These are phyloP conservation scores for Drosophila percnosoma DNA, from an alignment of 2,888 invertebrate species.

Conservation along the genomic window DNA sequence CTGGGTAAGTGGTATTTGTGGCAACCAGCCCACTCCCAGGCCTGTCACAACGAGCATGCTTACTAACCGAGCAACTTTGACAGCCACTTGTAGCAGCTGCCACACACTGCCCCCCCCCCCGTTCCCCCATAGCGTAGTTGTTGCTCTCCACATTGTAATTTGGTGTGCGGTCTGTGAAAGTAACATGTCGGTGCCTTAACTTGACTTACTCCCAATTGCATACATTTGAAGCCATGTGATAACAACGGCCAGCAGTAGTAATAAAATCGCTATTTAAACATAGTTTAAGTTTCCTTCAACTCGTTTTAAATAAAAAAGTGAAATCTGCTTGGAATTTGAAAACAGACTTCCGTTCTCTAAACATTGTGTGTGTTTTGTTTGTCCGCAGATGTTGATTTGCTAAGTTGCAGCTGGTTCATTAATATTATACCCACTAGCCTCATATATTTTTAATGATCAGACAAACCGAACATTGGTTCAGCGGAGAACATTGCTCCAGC, in stretches of 20 bases:
- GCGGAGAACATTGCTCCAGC: constrained; percentile 5
- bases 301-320: too few relatives aligned
- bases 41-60: constrained; percentile 10
- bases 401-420: constrained; percentile 17
- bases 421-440: constrained; percentile 17
- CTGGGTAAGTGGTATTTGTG: constrained; percentile 52
- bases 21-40: constrained; percentile 25
- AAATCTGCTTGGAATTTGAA: not conserved
- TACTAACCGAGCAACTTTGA: constrained; percentile 19
- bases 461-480: not conserved
- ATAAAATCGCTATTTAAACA: not conserved
- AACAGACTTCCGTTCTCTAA: not conserved
- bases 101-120: not conserved
- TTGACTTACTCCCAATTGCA: not conserved
- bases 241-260: not conserved
- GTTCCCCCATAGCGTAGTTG: constrained; percentile 27
- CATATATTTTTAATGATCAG: constrained; percentile 9
- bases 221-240: not conserved
- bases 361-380: not conserved
- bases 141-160: constrained; percentile 9
- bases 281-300: too few relatives aligned
- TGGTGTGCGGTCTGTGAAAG: constrained; percentile 8
- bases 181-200: constrained; percentile 12
- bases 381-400: constrained; percentile 6
- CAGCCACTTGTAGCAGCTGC: constrained; percentile 39